These are phyloP conservation scores for Brachionus manjavacas DNA, from an alignment of 1,140 invertebrate species.

Conservation along the genomic window DNA sequence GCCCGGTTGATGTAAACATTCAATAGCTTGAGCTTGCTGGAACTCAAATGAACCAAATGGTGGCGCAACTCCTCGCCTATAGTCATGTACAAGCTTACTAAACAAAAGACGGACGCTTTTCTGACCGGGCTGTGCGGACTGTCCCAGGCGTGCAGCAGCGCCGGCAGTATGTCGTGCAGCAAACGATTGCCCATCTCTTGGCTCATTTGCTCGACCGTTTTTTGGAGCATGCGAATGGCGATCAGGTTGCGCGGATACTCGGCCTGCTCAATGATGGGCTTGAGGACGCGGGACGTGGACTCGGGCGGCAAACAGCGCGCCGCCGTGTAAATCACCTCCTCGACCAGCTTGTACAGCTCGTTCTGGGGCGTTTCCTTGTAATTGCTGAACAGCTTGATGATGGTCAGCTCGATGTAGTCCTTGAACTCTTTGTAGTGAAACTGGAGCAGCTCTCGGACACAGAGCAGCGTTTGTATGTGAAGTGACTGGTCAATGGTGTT, in stretches of 20 bases:
- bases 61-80: conserved; percentile 79
- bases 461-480: conserved; percentile 65
- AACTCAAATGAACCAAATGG: conserved; percentile 70
- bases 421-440: conserved; percentile 71
- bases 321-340: conserved; percentile 68
- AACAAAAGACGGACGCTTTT: conserved; percentile 88
- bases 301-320: conserved; percentile 69
- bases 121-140: conserved; percentile 78
- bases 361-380: conserved; percentile 63
- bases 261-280: conserved; percentile 76
- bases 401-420: conserved; percentile 78
- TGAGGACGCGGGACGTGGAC: conserved; percentile 65
- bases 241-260: conserved; percentile 79
- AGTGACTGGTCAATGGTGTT: not conserved
- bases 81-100: conserved; percentile 80
- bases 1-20: conserved; percentile 70
- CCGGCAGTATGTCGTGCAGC: conserved; percentile 75
- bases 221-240: conserved; percentile 84
- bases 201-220: conserved; percentile 59
- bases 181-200: conserved; percentile 58
- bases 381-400: conserved; percentile 76
- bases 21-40: conserved; percentile 74
- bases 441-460: conserved; percentile 74
- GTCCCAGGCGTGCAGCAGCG: conserved; percentile 80
- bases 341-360: conserved; percentile 58